phyloP scores from a whole-genome alignment of 1,140 invertebrate species.

The Apis florea region DNA sequence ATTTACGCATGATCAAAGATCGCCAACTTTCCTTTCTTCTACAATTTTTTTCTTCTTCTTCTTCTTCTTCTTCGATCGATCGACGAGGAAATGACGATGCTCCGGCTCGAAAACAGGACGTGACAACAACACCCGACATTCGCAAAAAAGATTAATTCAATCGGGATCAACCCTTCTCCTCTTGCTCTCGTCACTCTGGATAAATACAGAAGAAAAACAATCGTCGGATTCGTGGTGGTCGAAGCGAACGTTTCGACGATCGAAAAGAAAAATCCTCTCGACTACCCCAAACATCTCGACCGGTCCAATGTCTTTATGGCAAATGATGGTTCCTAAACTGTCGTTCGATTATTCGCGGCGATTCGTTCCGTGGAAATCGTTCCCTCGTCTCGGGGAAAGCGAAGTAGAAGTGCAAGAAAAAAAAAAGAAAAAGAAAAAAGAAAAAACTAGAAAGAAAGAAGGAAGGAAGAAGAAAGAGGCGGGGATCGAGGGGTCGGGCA shows the following conservation, averaged over 20 bases:
- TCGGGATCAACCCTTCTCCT: neutral
- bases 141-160: constrained; percentile 28
- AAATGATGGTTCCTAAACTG: neutral
- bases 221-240: too few species aligned
- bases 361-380: constrained; percentile 51
- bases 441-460: neutral
- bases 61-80: too few species aligned
- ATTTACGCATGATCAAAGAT: constrained; percentile 60
- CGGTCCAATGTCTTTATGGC: neutral
- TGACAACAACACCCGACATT: constrained; percentile 35
- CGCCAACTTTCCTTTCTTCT: constrained; percentile 43
- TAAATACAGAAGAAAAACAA: neutral
- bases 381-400: neutral
- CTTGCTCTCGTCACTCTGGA: neutral
- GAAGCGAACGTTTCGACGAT: neutral
- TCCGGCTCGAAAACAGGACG: constrained; percentile 54
- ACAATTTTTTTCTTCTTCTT: neutral
- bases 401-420: neutral
- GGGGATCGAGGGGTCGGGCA: neutral
- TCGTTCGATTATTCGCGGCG: neutral
- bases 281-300: neutral
- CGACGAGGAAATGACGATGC: constrained; percentile 59
- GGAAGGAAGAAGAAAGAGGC: neutral
- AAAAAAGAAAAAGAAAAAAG: neutral
- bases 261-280: too few species aligned